phyloP scores from a whole-genome alignment of 2,797 vertebrate species.

The Dryobates pubescens region DNA sequence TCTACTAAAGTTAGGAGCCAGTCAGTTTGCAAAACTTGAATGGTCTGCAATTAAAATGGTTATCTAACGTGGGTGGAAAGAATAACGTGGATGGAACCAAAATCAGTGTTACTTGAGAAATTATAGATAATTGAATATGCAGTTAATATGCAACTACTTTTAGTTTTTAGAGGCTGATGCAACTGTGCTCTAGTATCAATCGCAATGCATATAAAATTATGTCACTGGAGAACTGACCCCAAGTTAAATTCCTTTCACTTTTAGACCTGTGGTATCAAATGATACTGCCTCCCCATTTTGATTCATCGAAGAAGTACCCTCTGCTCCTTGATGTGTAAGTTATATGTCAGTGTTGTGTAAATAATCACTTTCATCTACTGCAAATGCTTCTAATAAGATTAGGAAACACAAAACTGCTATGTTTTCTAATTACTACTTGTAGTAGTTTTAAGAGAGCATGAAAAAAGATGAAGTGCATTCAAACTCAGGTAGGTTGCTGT shows the following conservation, averaged over 20 bases:
- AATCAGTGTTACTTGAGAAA: constrained; percentile 15
- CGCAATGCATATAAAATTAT: background rate
- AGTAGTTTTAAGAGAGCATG: background rate
- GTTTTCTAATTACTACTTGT: constrained; percentile 37
- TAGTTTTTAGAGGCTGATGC: background rate
- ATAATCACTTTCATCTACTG: constrained; percentile 45
- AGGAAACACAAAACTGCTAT: background rate
- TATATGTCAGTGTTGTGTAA: constrained; percentile 2
- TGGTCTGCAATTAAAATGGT: background rate
- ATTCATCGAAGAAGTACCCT: constrained; percentile 92
- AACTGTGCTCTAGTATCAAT: background rate
- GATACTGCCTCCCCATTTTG: constrained; percentile 93
- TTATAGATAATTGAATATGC: constrained; percentile 1
- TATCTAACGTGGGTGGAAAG: background rate
- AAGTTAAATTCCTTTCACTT: constrained; percentile 52
- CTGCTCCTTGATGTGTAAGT: constrained; percentile 95
- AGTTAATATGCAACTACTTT: background rate
- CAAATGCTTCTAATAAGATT: constrained; percentile 17
- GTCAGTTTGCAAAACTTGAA: background rate
- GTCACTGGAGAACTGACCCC: background rate
- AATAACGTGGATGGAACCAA: background rate
- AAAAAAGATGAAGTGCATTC: background rate
- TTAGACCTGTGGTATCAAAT: constrained; percentile 96
- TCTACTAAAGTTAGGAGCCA: background rate
- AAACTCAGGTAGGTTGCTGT: background rate